Evolutionary conservation across 2,797 vertebrate genomes (phyloP).

Genomic region (Anabacerthia variegaticeps): DNA sequence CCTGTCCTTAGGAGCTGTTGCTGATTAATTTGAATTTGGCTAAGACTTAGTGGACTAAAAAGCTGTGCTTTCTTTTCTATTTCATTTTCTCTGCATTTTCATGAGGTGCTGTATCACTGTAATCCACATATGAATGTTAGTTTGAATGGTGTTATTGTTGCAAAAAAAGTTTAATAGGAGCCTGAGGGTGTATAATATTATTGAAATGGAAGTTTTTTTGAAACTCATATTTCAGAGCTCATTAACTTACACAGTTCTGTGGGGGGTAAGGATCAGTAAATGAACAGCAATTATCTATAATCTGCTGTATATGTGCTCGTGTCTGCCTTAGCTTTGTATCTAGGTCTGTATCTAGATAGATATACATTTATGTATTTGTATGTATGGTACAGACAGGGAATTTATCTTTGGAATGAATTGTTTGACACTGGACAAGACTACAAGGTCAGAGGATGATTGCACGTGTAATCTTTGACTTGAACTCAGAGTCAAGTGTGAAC

Average conservation of each 20-base stretch:
- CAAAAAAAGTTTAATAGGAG: slow-evolving; percentile 63
- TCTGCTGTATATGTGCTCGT: slow-evolving; percentile 12
- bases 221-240: slow-evolving; percentile 67
- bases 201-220: slow-evolving; percentile 63
- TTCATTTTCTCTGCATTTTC: slow-evolving; percentile 53
- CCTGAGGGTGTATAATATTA: slow-evolving; percentile 41
- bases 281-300: slow-evolving; percentile 60
- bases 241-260: slow-evolving; percentile 62
- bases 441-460: not conserved
- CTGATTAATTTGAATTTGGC: slow-evolving; percentile 6
- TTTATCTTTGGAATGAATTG: not conserved
- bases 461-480: not conserved
- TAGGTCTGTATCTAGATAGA: not conserved
- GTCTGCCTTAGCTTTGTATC: not conserved
- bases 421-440: not conserved
- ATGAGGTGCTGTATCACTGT: slow-evolving; percentile 24
- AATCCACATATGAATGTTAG: slow-evolving; percentile 52
- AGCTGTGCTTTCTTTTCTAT: not conserved
- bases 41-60: not conserved
- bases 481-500: not conserved
- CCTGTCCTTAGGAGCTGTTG: not conserved
- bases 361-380: not conserved
- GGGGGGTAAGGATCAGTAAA: slow-evolving; percentile 61
- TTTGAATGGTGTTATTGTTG: slow-evolving; percentile 62
- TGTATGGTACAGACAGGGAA: not conserved